Base-by-base conservation (phyloP, 2,113 vertebrate species). In the Collichthys lucidus region DNA sequence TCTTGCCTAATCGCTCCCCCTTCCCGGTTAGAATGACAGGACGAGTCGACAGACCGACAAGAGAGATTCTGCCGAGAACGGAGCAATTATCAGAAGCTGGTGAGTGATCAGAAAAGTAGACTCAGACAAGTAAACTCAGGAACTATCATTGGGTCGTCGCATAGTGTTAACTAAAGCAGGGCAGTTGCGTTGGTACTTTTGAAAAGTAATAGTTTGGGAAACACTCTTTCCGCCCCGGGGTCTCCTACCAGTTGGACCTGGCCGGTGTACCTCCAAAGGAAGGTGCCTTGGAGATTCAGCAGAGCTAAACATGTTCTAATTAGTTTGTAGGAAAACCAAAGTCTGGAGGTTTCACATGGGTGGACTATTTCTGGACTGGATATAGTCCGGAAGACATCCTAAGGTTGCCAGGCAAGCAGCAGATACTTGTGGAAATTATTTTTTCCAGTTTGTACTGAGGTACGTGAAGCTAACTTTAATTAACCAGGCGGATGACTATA, bases 31-130 rank as follows among this genome's bases (percentile, higher is more conserved):
- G 60, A 65, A 44, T 14, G 35, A 74, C 69, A 62, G 42, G 1
- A 53, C 11, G 8, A 52, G 35, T 47, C 26, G 61, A 89, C 73
- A 69, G 49, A 53, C 69, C 35, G 70, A 82, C 24, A 74, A 64
- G 50, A 56, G 57, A 69, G 66, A 79, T n/a, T 60, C 50, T 19
- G 61, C 40, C 11, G 64, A 71, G 53, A 67, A 20, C 5, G 0
- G 17, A 76, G 44, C 40, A 80, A 71, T 85, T 72, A 65, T 31
- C 50, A 83, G 79, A 65, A 84, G 65, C 74, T 72, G 82, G 44
- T 65, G 67, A 75, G 74, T 60, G 64, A 77, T 77, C 59, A 83
- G n/a, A n/a, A n/a, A n/a, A n/a, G n/a, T n/a, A n/a, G n/a, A n/a
- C n/a, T n/a, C n/a, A n/a, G n/a, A n/a, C n/a, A n/a, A 50, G 47